Evolutionary conservation across 2,888 invertebrate species (phyloP).

Genomic region (Chaetogeoica ovagalla): DNA sequence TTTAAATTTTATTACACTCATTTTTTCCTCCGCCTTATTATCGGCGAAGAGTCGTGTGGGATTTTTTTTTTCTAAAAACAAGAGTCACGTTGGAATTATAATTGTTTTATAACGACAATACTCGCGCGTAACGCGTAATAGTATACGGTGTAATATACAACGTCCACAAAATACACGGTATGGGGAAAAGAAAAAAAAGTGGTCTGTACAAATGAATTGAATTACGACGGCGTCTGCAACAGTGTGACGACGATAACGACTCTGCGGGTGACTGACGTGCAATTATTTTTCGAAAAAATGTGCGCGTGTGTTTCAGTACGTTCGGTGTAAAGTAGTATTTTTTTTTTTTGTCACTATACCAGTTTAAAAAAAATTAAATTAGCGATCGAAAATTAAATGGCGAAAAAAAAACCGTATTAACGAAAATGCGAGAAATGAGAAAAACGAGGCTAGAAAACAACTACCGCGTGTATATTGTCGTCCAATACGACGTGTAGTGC

Average conservation of each 20-base stretch:
- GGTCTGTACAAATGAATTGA: not conserved
- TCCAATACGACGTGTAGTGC: not conserved
- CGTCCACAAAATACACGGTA: not conserved
- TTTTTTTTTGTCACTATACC: not conserved
- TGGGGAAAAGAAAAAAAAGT: not conserved
- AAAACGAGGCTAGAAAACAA: not conserved
- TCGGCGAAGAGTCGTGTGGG: not conserved
- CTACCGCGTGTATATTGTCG: not conserved
- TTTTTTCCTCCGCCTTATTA: no score
- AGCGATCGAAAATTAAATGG: not conserved
- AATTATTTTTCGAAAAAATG: not conserved
- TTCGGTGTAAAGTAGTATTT: not conserved
- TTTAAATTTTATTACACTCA: no score
- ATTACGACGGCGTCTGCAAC: not conserved
- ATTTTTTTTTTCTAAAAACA: no score
- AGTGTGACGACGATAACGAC: not conserved
- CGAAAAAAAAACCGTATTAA: not conserved
- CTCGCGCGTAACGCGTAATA: not conserved
- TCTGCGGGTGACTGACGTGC: conserved; percentile 39
- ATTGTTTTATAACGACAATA: not conserved
- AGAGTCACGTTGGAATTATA: no score
- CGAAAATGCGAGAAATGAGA: no score
- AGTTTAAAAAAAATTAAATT: not conserved
- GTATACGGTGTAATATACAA: not conserved
- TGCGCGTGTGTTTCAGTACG: not conserved